Evolutionary conservation across 92 coral and sea anemone genomes (phyloP).

Genomic region (Epizoanthus fatuus): DNA sequence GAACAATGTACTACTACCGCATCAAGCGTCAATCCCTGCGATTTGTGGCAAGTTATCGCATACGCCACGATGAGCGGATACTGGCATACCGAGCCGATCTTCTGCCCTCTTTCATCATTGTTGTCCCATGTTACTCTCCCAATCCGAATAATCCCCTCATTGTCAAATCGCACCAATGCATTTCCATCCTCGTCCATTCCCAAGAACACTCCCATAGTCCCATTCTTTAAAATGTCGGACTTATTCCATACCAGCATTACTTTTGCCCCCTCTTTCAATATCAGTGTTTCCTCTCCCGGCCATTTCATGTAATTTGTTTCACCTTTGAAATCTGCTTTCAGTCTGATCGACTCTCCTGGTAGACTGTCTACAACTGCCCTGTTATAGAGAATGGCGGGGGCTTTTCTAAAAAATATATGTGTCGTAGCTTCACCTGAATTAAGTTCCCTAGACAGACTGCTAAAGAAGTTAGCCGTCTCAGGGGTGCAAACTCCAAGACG

Average conservation of each 20-base stretch:
- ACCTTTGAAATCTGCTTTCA: constrained; percentile 35
- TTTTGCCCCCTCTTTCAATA: constrained; percentile 48
- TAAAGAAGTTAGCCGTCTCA: background rate
- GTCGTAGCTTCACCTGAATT: constrained; percentile 16
- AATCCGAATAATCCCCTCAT: constrained; percentile 5
- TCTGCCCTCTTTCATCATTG: constrained; percentile 21
- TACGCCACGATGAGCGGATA: constrained; percentile 19
- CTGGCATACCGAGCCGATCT: constrained; percentile 16
- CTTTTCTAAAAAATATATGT: constrained; percentile 47
- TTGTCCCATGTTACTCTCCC: constrained; percentile 25
- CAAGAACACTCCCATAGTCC: constrained; percentile 35
- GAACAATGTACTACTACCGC: constrained; percentile 1
- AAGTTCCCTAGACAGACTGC: constrained; percentile 42
- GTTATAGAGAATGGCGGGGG: constrained; percentile 43
- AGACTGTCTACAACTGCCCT: constrained; percentile 30
- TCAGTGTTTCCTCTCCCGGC: constrained; percentile 49
- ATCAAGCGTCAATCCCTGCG: constrained; percentile 16
- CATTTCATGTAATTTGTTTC: constrained; percentile 42
- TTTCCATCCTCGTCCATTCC: constrained; percentile 16
- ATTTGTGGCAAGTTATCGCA: constrained; percentile 21
- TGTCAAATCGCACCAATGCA: background rate
- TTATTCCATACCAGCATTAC: constrained; percentile 57
- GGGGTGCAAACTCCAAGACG: constrained; percentile 24
- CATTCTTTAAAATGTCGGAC: constrained; percentile 47
- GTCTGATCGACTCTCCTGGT: constrained; percentile 29